These are phyloP conservation scores for Hemichromis elongatus DNA, from an alignment of 2,113 vertebrate genomes.

Conservation along the genomic window DNA sequence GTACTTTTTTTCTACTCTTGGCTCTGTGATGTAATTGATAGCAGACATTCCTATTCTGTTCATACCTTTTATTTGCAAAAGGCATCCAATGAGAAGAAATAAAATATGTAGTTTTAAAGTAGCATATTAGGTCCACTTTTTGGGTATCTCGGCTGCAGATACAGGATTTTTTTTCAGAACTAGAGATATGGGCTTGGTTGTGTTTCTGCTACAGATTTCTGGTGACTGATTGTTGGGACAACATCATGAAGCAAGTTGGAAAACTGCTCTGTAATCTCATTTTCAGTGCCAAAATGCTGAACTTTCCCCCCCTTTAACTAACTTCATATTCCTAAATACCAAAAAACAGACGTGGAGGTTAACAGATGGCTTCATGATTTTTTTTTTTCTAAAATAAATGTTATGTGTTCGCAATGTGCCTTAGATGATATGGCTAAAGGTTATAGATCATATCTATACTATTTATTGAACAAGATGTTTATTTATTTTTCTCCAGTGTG, in stretches of 20 bases:
- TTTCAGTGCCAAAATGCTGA: neutral
- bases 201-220: neutral
- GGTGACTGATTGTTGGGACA: neutral
- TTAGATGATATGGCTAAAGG: conserved; percentile 26
- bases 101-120: neutral
- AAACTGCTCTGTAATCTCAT: neutral
- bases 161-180: neutral
- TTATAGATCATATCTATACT: conserved; percentile 57
- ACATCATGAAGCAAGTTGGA: neutral
- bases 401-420: conserved; percentile 41
- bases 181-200: neutral
- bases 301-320: neutral
- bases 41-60: neutral
- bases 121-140: neutral
- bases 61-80: accelerated
- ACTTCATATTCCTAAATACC: neutral
- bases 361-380: neutral
- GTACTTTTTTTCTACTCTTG: neutral
- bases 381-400: conserved; percentile 1
- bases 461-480: conserved; percentile 79
- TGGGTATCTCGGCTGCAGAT: neutral
- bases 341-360: neutral
- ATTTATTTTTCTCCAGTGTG: conserved; percentile 72
- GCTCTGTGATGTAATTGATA: neutral
- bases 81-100: neutral